Percentiles rank a stretch among this genome's conserved stretches.
phyloP scores from a whole-genome alignment of 2,113 vertebrate species.

The Charina bottae region DNA sequence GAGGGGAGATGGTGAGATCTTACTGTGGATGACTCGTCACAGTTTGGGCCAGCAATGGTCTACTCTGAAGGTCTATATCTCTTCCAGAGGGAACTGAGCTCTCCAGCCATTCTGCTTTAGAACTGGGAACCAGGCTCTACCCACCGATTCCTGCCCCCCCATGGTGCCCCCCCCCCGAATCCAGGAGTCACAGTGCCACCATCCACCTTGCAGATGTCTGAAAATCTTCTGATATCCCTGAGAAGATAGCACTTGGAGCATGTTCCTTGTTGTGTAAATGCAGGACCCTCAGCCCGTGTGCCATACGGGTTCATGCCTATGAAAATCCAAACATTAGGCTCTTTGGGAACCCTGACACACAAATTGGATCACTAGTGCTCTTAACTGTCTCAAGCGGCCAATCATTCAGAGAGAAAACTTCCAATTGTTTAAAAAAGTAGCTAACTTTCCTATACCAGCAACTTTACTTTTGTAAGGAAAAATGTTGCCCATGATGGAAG shows the following conservation, averaged over 20 bases:
- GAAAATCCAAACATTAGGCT: neutral
- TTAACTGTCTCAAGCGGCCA: too few species aligned
- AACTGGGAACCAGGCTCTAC: too few species aligned
- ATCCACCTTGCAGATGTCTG: neutral
- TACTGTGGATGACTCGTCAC: neutral
- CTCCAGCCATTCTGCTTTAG: neutral
- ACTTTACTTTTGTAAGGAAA: neutral
- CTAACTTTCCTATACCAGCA: neutral
- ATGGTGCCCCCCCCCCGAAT: too few species aligned
- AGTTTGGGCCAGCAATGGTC: neutral
- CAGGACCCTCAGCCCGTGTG: too few species aligned
- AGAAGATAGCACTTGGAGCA: neutral
- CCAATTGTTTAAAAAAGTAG: neutral
- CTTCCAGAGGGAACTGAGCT: neutral
- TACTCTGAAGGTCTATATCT: neutral
- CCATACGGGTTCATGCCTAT: neutral
- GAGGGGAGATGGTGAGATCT: rapidly evolving
- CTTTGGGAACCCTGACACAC: too few species aligned
- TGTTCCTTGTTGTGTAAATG: neutral
- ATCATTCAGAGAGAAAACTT: neutral
- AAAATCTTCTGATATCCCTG: neutral
- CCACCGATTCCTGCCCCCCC: neutral
- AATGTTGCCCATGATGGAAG: neutral
- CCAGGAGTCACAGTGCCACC: neutral
- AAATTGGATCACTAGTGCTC: neutral